Evolutionary conservation across 2,797 vertebrate species (phyloP), one percentile per base, ranked within the genome.

Genomic region (Alfaro cultratus): DNA sequence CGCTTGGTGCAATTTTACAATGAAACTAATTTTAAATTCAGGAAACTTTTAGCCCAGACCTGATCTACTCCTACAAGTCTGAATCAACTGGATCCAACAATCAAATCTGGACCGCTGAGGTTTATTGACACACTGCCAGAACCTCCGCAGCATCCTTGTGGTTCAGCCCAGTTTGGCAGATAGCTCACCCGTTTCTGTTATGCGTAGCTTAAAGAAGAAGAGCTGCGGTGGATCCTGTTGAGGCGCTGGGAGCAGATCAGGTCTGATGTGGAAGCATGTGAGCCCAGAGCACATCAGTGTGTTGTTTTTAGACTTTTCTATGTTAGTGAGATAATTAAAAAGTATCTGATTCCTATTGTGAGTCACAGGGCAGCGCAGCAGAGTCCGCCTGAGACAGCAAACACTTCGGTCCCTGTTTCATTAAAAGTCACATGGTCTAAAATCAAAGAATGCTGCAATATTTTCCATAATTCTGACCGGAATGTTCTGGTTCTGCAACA

Each of bases 41-140:
- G 39, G 73, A 83, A 70, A 55, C 7, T 70, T 83, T 46, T 46
- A 75, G 57, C 31, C 13, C 57, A 81, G 80, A 88, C 79, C 86
- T 84, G 84, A 88, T 89, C 79, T 85, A 13, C 71, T 83, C 74
- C 76, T 43, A 31, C 4, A 36, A 2, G 11, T 83, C 79, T 85
- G 84, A 72, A 60, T 53, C n/a, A 18, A 39, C 13, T 68, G 31
- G 45, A 36, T 78, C 67, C 60, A 39, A 36, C 29, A 39, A 46
- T 26, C 31, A 81, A 34, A 62, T 79, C 29, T 75, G 41, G 68
- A 76, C 68, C 77, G 36, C 18, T 41, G 6, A 46, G 2, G 26
- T 26, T 34, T 41, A 15, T 23, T 26, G 3, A 57, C 31, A 73
- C 39, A 72, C 75, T 79, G 67, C 76, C 45, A 62, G 15, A 64